These are phyloP conservation scores for Xiphorhynchus elegans DNA, from an alignment of 2,113 vertebrate species.

Conservation along the genomic window DNA sequence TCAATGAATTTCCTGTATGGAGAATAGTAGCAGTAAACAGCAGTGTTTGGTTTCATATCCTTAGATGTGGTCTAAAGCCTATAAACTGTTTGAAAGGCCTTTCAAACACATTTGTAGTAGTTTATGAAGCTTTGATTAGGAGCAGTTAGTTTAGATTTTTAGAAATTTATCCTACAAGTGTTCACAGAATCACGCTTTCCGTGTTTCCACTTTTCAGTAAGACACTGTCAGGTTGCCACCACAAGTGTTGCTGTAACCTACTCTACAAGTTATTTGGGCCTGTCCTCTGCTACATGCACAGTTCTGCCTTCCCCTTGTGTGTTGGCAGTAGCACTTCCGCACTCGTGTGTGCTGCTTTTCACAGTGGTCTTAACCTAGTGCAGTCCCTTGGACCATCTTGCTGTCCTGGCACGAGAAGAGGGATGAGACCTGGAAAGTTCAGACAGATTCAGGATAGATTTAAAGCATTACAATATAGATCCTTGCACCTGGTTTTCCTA, in stretches of 20 bases:
- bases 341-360: neutral
- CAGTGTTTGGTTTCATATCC: neutral
- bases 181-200: neutral
- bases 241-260: accelerated
- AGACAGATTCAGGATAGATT: neutral
- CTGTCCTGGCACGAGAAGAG: neutral
- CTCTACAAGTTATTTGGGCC: neutral
- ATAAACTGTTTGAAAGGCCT: neutral
- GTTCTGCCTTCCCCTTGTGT: neutral
- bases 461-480: neutral
- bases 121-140: neutral
- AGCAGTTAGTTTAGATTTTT: neutral
- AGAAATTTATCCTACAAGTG: neutral
- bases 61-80: neutral
- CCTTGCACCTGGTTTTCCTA: neutral
- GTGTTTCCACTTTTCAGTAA: neutral
- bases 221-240: neutral
- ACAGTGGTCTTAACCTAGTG: neutral
- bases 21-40: neutral
- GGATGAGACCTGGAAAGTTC: neutral
- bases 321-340: neutral
- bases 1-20: neutral
- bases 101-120: neutral
- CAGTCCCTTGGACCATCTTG: neutral
- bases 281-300: neutral